Evolutionary conservation across 2,113 vertebrate genomes (phyloP), one percentile per base, ranked within the genome.

Genomic region (Tachysurus fulvidraco): DNA sequence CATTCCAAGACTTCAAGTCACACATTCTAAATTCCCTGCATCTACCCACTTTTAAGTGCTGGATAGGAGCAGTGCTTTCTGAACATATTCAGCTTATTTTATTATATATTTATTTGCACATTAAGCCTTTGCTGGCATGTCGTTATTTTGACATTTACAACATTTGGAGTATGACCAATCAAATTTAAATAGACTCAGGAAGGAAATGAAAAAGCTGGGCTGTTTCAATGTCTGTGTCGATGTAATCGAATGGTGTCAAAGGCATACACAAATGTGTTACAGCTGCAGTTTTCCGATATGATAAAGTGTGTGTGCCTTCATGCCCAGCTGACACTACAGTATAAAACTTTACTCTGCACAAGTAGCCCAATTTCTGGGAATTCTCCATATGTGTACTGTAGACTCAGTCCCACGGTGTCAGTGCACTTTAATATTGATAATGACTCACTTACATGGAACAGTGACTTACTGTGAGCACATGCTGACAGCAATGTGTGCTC

Each of bases 91-190:
- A 88, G 77, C 76, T 71, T 83, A 57, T 77, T 77, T 89, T 86
- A 89, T 93, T 88, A 91, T 92, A 93, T 92, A 92, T 94, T 92
- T 93, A 93, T 93, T 91, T 93, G 28, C 86, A 83, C 91, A 90
- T 92, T 90, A 91, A 89, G 78, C 85, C 86, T 81, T 89, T 76
- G 88, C 88, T 83, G 71, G 89, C 83, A 90, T 85, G 84, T 83
- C 87, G 46, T 89, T 85, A 71, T 90, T 91, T 91, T 94, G 92
- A 93, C 92, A 92, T 92, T 86, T 64, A 83, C 88, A 91, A 84
- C 86, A 94, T 93, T 93, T 90, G 83, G 88, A 92, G 89, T 88
- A 65, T 91, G 91, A 92, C 91, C 91, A 90, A 84, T 92, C 92
- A 92, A 89, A 93, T 93, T 93, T 93, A 91, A 89, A 94, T 88